phyloP scores from a whole-genome alignment of 2,888 invertebrate genomes.

The Athalia circularis region DNA sequence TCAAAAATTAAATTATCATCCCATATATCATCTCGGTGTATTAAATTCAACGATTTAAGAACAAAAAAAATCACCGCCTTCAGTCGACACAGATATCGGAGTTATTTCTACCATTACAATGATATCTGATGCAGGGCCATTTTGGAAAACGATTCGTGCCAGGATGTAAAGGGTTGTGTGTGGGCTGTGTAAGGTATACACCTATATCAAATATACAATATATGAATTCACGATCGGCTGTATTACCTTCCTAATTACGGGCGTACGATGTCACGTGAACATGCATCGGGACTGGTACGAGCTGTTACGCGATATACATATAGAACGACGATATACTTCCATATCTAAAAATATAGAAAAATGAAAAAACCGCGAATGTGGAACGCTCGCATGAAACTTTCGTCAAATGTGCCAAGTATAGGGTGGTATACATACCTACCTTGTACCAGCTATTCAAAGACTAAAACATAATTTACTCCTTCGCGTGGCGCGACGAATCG shows the following conservation, averaged over 20 bases:
- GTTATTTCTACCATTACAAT: not conserved
- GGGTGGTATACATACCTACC: not conserved
- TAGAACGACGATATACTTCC: not conserved
- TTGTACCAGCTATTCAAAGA: slow-evolving; percentile 4
- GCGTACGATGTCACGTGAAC: slow-evolving; percentile 31
- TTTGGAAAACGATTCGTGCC: slow-evolving; percentile 15
- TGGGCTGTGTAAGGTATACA: too few relatives aligned
- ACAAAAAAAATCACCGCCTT: too few relatives aligned
- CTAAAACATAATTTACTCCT: slow-evolving; percentile 33
- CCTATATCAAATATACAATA: slow-evolving; percentile 1
- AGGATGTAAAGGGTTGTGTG: not conserved
- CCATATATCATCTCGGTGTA: too few relatives aligned
- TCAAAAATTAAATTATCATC: too few relatives aligned
- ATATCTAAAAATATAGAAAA: slow-evolving; percentile 35
- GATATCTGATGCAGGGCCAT: too few relatives aligned
- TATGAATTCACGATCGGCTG: slow-evolving; percentile 14
- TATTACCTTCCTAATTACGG: slow-evolving; percentile 34
- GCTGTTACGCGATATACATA: not conserved
- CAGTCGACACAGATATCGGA: not conserved
- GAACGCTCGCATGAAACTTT: slow-evolving; percentile 25
- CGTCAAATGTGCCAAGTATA: slow-evolving; percentile 16
- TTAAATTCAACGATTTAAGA: too few relatives aligned
- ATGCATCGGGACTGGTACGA: slow-evolving; percentile 39
- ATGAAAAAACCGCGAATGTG: not conserved
- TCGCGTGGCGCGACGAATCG: slow-evolving; percentile 39